A percentile compares a stretch with the other conserved stretches of the same genome.
Conservation (phyloP, 2,888 invertebrate genomes). For the Chrysina gloriosa region DNA sequence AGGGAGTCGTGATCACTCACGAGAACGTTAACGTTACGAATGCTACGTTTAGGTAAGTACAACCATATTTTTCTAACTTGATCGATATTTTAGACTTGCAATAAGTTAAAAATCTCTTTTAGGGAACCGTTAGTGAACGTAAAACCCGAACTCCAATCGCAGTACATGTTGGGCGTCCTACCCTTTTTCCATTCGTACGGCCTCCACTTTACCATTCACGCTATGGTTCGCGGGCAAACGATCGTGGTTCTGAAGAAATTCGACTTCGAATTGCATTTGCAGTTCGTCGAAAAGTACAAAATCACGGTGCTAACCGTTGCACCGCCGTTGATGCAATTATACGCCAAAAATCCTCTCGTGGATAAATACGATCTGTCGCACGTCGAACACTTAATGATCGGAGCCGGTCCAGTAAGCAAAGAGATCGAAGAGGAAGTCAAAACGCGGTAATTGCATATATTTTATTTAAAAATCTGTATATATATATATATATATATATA, state of each 20-base stretch:
- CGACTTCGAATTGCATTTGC: slow-evolving; percentile 75
- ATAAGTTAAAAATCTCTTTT: not conserved
- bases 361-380: slow-evolving; percentile 64
- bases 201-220: slow-evolving; percentile 48
- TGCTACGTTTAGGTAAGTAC: slow-evolving; percentile 40
- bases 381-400: slow-evolving; percentile 61
- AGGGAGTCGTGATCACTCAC: slow-evolving; percentile 81
- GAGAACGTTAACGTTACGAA: slow-evolving; percentile 69
- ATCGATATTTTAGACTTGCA: not conserved
- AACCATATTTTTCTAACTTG: not conserved
- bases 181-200: slow-evolving; percentile 58
- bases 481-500: too few relatives aligned
- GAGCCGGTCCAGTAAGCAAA: slow-evolving; percentile 63
- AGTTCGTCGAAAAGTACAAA: slow-evolving; percentile 72
- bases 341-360: slow-evolving; percentile 67
- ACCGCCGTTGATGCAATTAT: slow-evolving; percentile 67
- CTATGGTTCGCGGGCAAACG: slow-evolving; percentile 48
- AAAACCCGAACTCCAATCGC: slow-evolving; percentile 18
- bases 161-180: slow-evolving; percentile 50
- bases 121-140: slow-evolving; percentile 40
- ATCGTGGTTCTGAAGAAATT: slow-evolving; percentile 68
- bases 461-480: too few relatives aligned
- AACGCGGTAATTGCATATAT: slow-evolving; percentile 23
- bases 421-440: slow-evolving; percentile 34
- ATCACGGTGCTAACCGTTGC: slow-evolving; percentile 57